phyloP scores from a whole-genome alignment of 2,113 vertebrate genomes.

The Myocastor coypus region DNA sequence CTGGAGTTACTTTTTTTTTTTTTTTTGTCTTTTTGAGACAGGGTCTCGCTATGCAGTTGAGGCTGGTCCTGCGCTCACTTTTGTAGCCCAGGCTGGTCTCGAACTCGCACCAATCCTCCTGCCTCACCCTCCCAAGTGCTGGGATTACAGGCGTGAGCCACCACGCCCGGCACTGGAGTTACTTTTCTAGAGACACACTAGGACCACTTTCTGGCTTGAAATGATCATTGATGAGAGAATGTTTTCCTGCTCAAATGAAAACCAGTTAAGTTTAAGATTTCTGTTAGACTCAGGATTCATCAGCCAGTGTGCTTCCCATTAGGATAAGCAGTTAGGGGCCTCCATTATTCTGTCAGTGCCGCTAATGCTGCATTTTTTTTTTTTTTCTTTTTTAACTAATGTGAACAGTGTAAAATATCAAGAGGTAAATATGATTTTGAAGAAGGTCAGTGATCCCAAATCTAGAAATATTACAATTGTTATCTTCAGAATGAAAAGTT shows the following conservation, averaged over 20 bases:
- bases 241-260: background rate
- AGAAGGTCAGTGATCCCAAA: background rate
- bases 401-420: constrained; percentile 10
- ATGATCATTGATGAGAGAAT: background rate
- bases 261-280: background rate
- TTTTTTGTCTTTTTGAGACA: too few species aligned
- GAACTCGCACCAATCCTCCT: too few species aligned
- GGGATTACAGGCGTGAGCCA: too few species aligned
- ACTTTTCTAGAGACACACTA: background rate
- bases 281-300: background rate
- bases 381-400: background rate
- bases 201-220: background rate
- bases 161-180: too few species aligned
- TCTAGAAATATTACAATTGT: constrained; percentile 16
- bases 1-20: background rate
- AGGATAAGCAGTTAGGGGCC: background rate
- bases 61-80: too few species aligned
- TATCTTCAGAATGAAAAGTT: constrained; percentile 2
- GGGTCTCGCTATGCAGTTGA: too few species aligned
- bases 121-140: too few species aligned
- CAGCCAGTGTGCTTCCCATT: background rate
- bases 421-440: background rate
- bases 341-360: background rate
- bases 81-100: too few species aligned
- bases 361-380: background rate